phyloP scores from a whole-genome alignment of 2,113 vertebrate species.

The Eretmochelys imbricata region DNA sequence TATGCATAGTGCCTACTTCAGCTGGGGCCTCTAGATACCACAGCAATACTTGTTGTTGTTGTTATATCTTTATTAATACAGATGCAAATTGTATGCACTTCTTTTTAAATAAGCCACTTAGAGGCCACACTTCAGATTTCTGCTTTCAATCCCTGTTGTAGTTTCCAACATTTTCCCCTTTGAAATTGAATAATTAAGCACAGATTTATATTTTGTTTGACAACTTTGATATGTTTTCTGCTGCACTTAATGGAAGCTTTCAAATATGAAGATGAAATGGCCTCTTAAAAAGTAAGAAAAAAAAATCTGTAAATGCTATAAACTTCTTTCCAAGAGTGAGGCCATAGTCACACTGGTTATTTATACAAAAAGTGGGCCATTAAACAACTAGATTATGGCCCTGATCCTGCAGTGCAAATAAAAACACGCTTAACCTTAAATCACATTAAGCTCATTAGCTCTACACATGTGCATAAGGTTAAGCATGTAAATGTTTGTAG shows the following conservation, averaged over 20 bases:
- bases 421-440: constrained; percentile 14
- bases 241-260: constrained; percentile 28
- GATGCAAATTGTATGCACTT: background rate
- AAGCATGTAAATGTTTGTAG: background rate
- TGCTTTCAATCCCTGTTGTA: constrained; percentile 24
- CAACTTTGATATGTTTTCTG: constrained; percentile 32
- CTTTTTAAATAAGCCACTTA: constrained; percentile 41
- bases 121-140: constrained; percentile 30
- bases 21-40: background rate
- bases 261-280: background rate
- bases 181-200: constrained; percentile 35
- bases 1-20: background rate
- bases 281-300: background rate
- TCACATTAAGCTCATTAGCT: constrained; percentile 23
- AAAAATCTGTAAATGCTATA: background rate
- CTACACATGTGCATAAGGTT: constrained; percentile 8
- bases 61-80: background rate
- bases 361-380: constrained; percentile 25
- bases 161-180: constrained; percentile 4
- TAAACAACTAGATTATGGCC: constrained; percentile 8
- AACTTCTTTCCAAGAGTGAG: background rate
- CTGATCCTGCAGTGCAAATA: constrained; percentile 22
- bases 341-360: background rate
- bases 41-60: background rate
- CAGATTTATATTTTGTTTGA: constrained; percentile 26